A percentile compares a stretch with the other conserved stretches of the same genome.
These are phyloP conservation scores for Trachelus iudaicus DNA, from an alignment of 2,888 invertebrate species.

Conservation along the genomic window DNA sequence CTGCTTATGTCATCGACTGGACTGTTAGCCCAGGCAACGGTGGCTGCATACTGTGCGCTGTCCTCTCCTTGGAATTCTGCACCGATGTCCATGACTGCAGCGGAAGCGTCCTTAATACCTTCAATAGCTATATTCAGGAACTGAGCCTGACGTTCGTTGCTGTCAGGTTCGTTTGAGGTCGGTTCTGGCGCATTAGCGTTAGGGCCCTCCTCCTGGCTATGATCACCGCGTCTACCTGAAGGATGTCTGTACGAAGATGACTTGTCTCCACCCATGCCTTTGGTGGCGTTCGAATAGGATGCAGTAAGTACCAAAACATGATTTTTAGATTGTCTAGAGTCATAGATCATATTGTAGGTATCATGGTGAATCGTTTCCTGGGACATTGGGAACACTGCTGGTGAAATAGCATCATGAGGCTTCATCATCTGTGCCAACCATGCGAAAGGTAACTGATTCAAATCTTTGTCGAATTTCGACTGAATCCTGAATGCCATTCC, in stretches of 20 bases:
- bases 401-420: constrained; percentile 43
- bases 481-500: constrained; percentile 70
- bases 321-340: constrained; percentile 66
- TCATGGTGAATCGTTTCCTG: constrained; percentile 66
- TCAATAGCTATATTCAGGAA: constrained; percentile 69
- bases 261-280: constrained; percentile 12
- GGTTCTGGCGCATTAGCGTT: constrained; percentile 27
- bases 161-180: constrained; percentile 58
- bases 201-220: constrained; percentile 4
- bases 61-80: constrained; percentile 69
- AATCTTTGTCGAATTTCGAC: constrained; percentile 68
- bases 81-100: constrained; percentile 69
- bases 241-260: constrained; percentile 10
- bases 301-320: constrained; percentile 65
- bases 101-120: constrained; percentile 69
- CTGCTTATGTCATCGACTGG: constrained; percentile 70
- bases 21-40: constrained; percentile 70
- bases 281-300: constrained; percentile 29
- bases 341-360: constrained; percentile 68
- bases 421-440: not conserved
- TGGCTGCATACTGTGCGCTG: constrained; percentile 68
- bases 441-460: constrained; percentile 43
- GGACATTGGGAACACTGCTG: constrained; percentile 47
- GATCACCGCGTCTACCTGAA: not conserved
- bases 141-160: constrained; percentile 67